A percentile compares a stretch with the other conserved stretches of the same genome.
These are phyloP conservation scores for Saimiri boliviensis DNA, from an alignment of 2,113 vertebrate genomes.

Conservation along the genomic window DNA sequence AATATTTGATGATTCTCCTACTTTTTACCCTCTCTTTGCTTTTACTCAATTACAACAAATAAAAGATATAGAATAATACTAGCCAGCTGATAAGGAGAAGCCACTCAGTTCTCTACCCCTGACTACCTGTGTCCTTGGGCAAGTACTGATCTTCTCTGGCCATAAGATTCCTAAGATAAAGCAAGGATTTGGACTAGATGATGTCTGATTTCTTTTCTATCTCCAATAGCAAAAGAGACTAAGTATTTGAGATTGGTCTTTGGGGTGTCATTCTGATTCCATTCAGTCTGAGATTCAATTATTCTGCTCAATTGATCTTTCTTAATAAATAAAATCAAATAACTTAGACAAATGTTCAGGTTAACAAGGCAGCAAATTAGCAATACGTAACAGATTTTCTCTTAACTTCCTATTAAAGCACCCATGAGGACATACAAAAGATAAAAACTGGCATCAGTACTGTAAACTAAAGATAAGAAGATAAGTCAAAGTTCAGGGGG, in stretches of 20 bases:
- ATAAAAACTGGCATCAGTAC: neutral
- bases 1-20: neutral
- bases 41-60: neutral
- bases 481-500: neutral
- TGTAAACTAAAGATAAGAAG: constrained; percentile 28
- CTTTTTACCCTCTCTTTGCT: neutral
- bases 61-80: neutral
- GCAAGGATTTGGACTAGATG: neutral
- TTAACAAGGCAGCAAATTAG: neutral
- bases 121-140: neutral
- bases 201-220: neutral
- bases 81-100: neutral
- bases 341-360: neutral
- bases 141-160: neutral
- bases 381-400: neutral
- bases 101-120: neutral
- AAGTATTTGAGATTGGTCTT: neutral
- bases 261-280: neutral
- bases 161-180: neutral
- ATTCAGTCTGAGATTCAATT: neutral
- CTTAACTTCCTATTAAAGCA: constrained; percentile 26
- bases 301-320: neutral
- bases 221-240: neutral
- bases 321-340: constrained; percentile 14
- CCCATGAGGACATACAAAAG: neutral